Conservation (phyloP, 1,140 invertebrate species). For the Leptoteleia sp. region DNA sequence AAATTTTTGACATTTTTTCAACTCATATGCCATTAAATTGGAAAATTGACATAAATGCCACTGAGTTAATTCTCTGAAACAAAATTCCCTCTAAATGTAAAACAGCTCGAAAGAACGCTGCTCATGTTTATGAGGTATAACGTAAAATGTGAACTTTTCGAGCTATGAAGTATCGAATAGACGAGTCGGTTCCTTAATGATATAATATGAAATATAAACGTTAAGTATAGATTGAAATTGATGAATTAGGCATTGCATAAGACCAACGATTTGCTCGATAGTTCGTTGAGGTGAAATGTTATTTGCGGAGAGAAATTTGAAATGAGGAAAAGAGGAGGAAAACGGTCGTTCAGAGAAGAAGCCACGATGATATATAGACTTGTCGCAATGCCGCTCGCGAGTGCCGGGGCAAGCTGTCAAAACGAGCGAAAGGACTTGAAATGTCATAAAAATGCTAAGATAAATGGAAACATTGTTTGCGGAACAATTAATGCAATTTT, state of each 20-base stretch:
- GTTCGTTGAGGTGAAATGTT: constrained; percentile 34
- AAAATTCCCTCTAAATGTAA: constrained; percentile 1
- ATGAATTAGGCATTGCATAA: constrained; percentile 52
- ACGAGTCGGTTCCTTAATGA: constrained; percentile 32
- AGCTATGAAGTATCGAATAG: constrained; percentile 11
- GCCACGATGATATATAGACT: constrained; percentile 48
- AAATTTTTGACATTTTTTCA: too few relatives aligned
- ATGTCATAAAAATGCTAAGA: constrained; percentile 41
- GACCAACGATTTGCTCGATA: constrained; percentile 20
- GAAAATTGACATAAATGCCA: too few relatives aligned
- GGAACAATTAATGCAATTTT: constrained; percentile 5
- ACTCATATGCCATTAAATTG: too few relatives aligned
- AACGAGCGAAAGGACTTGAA: constrained; percentile 27
- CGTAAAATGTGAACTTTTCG: constrained; percentile 43
- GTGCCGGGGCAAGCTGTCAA: constrained; percentile 7
- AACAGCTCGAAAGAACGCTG: too few relatives aligned
- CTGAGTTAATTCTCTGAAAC: background rate
- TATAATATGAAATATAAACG: constrained; percentile 48
- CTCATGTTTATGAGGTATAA: constrained; percentile 12
- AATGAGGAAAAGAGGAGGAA: constrained; percentile 35
- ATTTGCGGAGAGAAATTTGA: constrained; percentile 33
- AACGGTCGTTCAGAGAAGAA: constrained; percentile 5
- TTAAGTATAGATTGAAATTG: constrained; percentile 51
- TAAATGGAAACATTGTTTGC: background rate
- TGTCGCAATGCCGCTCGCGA: constrained; percentile 28